These are phyloP conservation scores for Morphnarchus princeps DNA, from an alignment of 2,113 vertebrate genomes.

Conservation along the genomic window DNA sequence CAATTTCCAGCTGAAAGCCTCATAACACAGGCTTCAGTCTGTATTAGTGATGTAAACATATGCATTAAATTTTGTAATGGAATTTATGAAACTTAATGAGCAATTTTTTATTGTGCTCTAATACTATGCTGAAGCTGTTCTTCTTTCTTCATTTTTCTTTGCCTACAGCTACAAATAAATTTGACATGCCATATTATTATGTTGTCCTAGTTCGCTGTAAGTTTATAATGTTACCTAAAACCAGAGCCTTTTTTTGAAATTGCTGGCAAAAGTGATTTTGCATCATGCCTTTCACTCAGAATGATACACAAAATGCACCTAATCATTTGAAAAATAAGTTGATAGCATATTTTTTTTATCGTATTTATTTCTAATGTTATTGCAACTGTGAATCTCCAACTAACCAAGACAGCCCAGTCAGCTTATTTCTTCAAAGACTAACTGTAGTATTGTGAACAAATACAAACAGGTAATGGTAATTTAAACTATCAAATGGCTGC, in stretches of 20 bases:
- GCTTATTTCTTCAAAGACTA: neutral
- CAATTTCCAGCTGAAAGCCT: slow-evolving; percentile 31
- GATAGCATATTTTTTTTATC: neutral
- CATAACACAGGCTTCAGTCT: neutral
- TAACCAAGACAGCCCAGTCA: neutral
- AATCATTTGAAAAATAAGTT: neutral
- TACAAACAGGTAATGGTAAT: neutral
- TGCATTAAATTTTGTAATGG: slow-evolving; percentile 46
- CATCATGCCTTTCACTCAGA: neutral
- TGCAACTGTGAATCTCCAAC: neutral
- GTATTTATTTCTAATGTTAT: neutral
- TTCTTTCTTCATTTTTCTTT: slow-evolving; percentile 48
- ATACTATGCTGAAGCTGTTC: neutral
- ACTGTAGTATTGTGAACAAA: neutral
- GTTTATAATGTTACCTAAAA: slow-evolving; percentile 35
- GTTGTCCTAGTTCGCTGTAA: slow-evolving; percentile 27
- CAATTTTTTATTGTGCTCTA: slow-evolving; percentile 36
- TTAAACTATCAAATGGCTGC: neutral
- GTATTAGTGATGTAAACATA: slow-evolving; percentile 28
- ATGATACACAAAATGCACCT: neutral
- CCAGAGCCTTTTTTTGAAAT: slow-evolving; percentile 9
- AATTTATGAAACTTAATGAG: slow-evolving; percentile 60
- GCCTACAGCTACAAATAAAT: slow-evolving; percentile 56
- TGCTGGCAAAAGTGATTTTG: slow-evolving; percentile 14
- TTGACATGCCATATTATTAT: slow-evolving; percentile 40